Percentiles rank a stretch among this genome's conserved stretches.
These are phyloP conservation scores for Drosophila subsilvestris DNA, from an alignment of 2,888 invertebrate genomes.

Conservation along the genomic window DNA sequence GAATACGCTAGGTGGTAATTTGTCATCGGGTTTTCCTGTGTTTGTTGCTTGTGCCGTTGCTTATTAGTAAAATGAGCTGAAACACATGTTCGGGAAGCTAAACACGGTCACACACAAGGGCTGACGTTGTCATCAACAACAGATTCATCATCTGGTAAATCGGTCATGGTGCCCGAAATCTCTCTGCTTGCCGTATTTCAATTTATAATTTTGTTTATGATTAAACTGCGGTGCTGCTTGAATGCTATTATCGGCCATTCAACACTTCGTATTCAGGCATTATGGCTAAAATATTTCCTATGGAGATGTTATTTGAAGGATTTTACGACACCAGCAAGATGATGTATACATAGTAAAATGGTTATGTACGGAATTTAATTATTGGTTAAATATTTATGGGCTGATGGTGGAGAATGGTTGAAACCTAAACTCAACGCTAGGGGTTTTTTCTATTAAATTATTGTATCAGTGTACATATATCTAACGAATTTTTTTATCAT, in stretches of 20 bases:
- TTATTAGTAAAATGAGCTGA: slow-evolving; percentile 75
- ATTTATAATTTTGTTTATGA: slow-evolving; percentile 46
- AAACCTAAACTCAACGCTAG: neutral
- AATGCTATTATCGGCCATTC: slow-evolving; percentile 34
- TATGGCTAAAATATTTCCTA: slow-evolving; percentile 36
- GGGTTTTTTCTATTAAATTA: neutral
- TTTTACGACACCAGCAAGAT: slow-evolving; percentile 39
- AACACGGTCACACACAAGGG: slow-evolving; percentile 24
- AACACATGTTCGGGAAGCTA: slow-evolving; percentile 65
- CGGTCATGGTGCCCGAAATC: slow-evolving; percentile 24
- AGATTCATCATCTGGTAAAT: slow-evolving; percentile 59
- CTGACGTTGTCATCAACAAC: slow-evolving; percentile 57
- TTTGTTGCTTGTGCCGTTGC: slow-evolving; percentile 41
- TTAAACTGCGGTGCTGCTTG: slow-evolving; percentile 39
- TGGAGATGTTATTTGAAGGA: slow-evolving; percentile 38
- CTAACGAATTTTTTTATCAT: neutral
- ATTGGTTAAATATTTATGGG: slow-evolving; percentile 15
- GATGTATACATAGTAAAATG: slow-evolving; percentile 34
- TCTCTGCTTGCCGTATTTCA: slow-evolving; percentile 19
- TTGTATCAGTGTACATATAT: neutral
- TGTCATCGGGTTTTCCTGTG: slow-evolving; percentile 58
- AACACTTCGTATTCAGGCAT: slow-evolving; percentile 48
- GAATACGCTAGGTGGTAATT: slow-evolving; percentile 64
- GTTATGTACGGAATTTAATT: slow-evolving; percentile 6
- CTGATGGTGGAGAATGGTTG: neutral